Base-by-base conservation (phyloP, 1,140 invertebrate genomes). In the Centruroides sculpturatus region DNA sequence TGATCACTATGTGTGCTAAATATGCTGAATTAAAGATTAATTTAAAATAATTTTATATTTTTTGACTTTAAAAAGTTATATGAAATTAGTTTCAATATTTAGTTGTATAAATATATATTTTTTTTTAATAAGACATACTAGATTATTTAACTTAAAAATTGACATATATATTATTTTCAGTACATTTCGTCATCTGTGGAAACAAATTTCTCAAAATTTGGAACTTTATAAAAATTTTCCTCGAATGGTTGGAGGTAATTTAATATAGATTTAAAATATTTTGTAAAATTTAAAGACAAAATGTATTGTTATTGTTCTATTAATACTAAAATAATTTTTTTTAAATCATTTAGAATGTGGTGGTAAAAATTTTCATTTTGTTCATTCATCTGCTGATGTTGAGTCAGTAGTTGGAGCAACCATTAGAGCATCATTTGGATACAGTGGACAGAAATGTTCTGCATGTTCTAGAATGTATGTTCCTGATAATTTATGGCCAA, bases 301-400 rank as follows among this genome's bases (percentile, higher is more conserved):
- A 23, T 10, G 11, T 23, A 34, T 57, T 23, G 13, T 5, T 12
- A 3, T 8, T 55, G 34, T 55, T 53, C 10, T 35, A 57, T 48
- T 47, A 10, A 47, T 47, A n/a, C 9, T 13, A 23, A 23, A 7
- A 5, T 54, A 54, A 23, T 23, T 23, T 23, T 23, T 23, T 23
- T 23, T 2, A 1, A 23, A 23, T 23, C 23, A 23, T 41, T 8
- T 88, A 66, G 96, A 99, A 76, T 98, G 94, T 75, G 96, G 96
- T 52, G 96, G 96, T 3, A 99, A 99, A 75, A 99, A 99, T 77
- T 99, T 89, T 75, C 97, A 99, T 72, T 96, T 99, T 72, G 77
- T 99, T 34, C 96, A 99, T 76, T 81, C 85, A 2, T 84, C 87
- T 35, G 96, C 94, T 12, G 85, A 99, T 75, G 77, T 88, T 0